These are phyloP conservation scores for Gambusia yucatana DNA, from an alignment of 2,797 vertebrate species.

Conservation along the genomic window DNA sequence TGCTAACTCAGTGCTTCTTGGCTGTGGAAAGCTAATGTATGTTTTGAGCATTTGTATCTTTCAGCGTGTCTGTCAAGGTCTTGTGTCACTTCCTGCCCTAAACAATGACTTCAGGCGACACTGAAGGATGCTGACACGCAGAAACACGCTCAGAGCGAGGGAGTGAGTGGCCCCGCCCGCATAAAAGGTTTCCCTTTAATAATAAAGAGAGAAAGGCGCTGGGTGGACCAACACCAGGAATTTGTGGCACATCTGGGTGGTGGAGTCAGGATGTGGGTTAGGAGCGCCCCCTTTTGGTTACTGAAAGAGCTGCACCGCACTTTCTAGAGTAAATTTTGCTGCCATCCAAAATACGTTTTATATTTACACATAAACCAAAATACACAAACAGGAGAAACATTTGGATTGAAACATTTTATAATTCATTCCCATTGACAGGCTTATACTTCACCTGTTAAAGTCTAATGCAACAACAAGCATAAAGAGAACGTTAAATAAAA, in stretches of 20 bases:
- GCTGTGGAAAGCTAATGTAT: constrained; percentile 37
- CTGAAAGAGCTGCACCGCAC: constrained; percentile 7
- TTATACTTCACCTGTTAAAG: not conserved
- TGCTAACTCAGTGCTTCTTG: constrained; percentile 46
- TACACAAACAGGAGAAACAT: not conserved
- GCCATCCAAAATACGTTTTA: not conserved
- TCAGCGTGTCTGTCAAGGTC: constrained; percentile 46
- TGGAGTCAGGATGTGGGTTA: constrained; percentile 18
- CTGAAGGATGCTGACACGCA: constrained; percentile 41
- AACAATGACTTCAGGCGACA: constrained; percentile 39
- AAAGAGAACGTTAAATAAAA: not conserved
- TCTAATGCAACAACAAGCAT: not conserved
- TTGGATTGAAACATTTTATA: not conserved
- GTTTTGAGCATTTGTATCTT: constrained; percentile 37
- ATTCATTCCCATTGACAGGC: not conserved
- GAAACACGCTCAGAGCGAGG: constrained; percentile 19
- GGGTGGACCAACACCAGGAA: not conserved
- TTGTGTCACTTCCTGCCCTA: constrained; percentile 42
- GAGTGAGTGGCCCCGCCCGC: constrained; percentile 13
- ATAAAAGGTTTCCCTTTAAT: constrained; percentile 26
- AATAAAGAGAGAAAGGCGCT: constrained; percentile 15
- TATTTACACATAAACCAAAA: not conserved
- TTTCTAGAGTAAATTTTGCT: not conserved
- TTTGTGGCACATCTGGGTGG: not conserved
- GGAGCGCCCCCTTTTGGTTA: constrained; percentile 40